Conservation (phyloP, 2,797 vertebrate species). For the Ptychadena robeensis region DNA sequence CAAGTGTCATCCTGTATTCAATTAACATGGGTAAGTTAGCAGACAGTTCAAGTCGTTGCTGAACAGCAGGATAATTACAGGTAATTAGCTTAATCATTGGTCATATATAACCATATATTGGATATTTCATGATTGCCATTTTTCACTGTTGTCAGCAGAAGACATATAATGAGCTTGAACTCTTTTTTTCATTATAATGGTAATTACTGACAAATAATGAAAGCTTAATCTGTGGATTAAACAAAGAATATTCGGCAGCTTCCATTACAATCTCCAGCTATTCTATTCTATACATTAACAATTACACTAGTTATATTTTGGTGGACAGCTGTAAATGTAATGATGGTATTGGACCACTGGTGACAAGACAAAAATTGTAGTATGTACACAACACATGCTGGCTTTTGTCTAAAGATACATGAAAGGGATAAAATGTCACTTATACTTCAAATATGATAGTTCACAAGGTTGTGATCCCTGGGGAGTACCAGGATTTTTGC, state of each 20-base stretch:
- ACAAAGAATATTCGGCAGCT: neutral
- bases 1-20: neutral
- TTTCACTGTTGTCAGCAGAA: neutral
- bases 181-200: neutral
- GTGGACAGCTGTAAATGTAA: no score
- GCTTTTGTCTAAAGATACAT: no score
- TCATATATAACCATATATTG: neutral
- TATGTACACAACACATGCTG: no score
- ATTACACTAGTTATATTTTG: neutral
- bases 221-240: conserved; percentile 1
- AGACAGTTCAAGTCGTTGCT: neutral
- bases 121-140: neutral
- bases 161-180: neutral
- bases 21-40: neutral
- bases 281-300: conserved; percentile 3
- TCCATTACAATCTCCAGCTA: neutral
- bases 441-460: no score
- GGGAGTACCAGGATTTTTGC: no score
- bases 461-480: no score
- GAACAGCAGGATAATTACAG: conserved; percentile 3
- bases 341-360: no score
- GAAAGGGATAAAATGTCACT: no score
- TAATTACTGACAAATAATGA: conserved; percentile 28
- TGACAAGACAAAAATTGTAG: no score
- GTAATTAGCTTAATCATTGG: neutral